Conservation (phyloP, 2,113 vertebrate genomes). For the Gymnogyps californianus region DNA sequence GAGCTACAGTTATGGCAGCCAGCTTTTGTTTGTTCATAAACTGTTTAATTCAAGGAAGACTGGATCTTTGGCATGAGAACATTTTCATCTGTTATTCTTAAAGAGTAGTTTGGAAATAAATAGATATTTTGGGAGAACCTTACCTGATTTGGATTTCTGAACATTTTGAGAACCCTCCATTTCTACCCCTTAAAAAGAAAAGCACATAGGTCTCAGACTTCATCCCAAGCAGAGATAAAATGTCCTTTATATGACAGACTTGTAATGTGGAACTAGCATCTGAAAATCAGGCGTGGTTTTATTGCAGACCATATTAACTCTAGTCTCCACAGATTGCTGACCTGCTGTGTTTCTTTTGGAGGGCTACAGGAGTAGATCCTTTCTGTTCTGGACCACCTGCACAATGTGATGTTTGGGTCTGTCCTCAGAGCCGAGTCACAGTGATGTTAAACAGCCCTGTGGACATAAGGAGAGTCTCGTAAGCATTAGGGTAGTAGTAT, state of each 20-base stretch:
- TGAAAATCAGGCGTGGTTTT: background rate
- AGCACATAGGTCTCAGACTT: background rate
- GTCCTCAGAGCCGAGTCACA: background rate
- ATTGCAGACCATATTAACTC: background rate
- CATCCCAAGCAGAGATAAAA: background rate
- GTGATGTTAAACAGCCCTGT: rapidly evolving
- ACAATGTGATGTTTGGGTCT: background rate
- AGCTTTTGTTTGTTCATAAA: background rate
- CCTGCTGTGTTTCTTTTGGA: background rate
- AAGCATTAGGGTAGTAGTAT: background rate
- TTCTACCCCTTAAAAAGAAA: background rate
- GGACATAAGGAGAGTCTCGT: rapidly evolving
- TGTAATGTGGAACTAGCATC: background rate
- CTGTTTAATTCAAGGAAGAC: background rate
- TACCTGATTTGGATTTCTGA: background rate
- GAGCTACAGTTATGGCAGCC: background rate
- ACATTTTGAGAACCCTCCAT: background rate
- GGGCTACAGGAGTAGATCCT: rapidly evolving
- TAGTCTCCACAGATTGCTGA: background rate
- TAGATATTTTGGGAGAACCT: background rate
- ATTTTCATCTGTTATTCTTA: background rate
- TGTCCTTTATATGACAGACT: background rate
- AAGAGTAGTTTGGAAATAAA: background rate
- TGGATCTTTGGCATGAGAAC: background rate
- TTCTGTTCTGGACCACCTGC: background rate